Conservation (phyloP, 2,888 invertebrate genomes). For the Acholoe squamosa region DNA sequence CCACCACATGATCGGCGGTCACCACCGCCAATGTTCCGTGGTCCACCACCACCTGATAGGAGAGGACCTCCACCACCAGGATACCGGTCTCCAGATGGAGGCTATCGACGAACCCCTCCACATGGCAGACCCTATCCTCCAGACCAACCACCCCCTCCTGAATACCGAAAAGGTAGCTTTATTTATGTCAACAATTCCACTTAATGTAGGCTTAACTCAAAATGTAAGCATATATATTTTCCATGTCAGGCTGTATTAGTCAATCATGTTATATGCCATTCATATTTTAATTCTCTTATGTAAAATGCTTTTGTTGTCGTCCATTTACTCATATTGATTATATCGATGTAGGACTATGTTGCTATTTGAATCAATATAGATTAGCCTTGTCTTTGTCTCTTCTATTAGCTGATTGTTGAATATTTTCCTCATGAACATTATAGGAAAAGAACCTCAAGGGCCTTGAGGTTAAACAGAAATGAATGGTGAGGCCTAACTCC, state of each 20-base stretch:
- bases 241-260: neutral
- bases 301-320: neutral
- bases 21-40: conserved; percentile 69
- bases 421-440: neutral
- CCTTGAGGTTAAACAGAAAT: neutral
- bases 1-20: conserved; percentile 63
- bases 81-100: conserved; percentile 67
- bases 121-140: conserved; percentile 59
- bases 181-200: neutral
- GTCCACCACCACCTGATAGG: conserved; percentile 17
- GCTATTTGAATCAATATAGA: too few species aligned
- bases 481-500: neutral
- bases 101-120: conserved; percentile 66
- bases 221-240: neutral
- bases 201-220: neutral
- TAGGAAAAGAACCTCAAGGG: conserved; percentile 29
- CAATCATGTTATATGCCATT: neutral
- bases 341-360: neutral
- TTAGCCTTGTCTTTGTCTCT: too few species aligned
- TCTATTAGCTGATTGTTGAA: neutral
- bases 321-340: neutral
- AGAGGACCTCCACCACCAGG: conserved; percentile 70
- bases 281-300: neutral
- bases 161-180: conserved; percentile 22
- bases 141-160: conserved; percentile 49